Base-by-base conservation (phyloP, 2,888 invertebrate genomes). In the Campoplex capitator region DNA sequence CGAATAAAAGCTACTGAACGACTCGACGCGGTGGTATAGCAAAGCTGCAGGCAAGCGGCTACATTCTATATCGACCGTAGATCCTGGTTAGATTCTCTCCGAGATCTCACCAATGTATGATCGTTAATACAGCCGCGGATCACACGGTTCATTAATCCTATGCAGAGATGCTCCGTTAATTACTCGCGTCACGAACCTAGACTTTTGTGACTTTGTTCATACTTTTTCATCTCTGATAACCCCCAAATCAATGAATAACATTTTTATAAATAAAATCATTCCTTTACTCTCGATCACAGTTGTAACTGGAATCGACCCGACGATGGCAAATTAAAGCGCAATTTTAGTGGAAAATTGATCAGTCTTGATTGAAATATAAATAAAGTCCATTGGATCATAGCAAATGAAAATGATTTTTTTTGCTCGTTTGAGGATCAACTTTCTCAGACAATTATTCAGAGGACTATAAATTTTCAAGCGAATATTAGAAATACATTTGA, bases 101-200 rank as follows among this genome's bases (percentile, higher is more conserved):
- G 13, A 48, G 42, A 85, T 76, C 81, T 71, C 54, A 51, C 45
- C 35, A 73, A 67, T 56, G 70, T 65, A n/a, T 18, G 80, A 76
- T 81, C 79, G 54, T 51, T 73, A 7, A 62, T 62, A 16, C 54
- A 32, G 75, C 76, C 38, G 51, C 23, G 18, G 45, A 45, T 75
- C 62, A 48, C 38, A 58, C 80, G 67, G 45, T 77, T 67, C 67
- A 77, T 85, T 81, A 81, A 81, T 85, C 2, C 32, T 51, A 7
- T 45, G 67, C 16, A 77, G 42, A 71, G 73, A 77, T 56, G 73
- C 85, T 81, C 38, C 73, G 81, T 81, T 77, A 81, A 85, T 81
- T 81, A 76, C 65, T 81, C 65, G 56, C 65, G 67, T 76, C 80
- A 76, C 79, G 45, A 65, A 58, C 70, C n/a, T 56, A 54, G 45